Evolutionary conservation across 2,888 invertebrate species (phyloP), one percentile per base, ranked within the genome.

Genomic region (Molorchus minor): DNA sequence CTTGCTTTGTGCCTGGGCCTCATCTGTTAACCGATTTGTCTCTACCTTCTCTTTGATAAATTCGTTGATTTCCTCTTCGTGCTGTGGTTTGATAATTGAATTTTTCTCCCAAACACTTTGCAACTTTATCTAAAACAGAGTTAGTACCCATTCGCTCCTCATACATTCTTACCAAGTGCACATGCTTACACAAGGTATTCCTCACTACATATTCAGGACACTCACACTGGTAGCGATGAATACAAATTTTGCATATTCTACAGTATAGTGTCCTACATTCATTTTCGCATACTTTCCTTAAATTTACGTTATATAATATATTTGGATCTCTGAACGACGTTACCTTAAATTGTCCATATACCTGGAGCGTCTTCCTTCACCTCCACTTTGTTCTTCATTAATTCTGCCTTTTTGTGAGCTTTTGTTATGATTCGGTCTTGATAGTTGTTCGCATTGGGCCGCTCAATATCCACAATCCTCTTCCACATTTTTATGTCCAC

Each of bases 401-500:
- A 20, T 55, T 65, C 54, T 45, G 59, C 59, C 33, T 45, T 58
- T 40, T 56, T 61, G 47, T 62, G 62, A 36, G 59, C 59, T 46
- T 65, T 45, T 3, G 56, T 40, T 35, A 52, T 58, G n/a, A 51
- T 44, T 52, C 54, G 58, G 25, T 63, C 47, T 49, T 62, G 62
- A 41, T 64, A 66, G 16, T 52, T 66, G 47, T 64, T 60, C 4
- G 60, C 43, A 45, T 64, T 57, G 7, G 62, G 64, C 51, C 60
- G 55, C 43, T 64, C 59, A n/a, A 25, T 62, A 52, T 55, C 44
- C 52, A 60, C 16, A 40, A 66, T 64, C 16, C 43, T 62, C 19
- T 55, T 57, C 66, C 66, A 66, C 62, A 66, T 64, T 52, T 64
- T 66, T 2, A 56, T 45, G 15, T 62, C 55, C 25, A 62, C 56